Base-by-base conservation (phyloP, 2,888 invertebrate genomes). In the Tachystola acroxantha region DNA sequence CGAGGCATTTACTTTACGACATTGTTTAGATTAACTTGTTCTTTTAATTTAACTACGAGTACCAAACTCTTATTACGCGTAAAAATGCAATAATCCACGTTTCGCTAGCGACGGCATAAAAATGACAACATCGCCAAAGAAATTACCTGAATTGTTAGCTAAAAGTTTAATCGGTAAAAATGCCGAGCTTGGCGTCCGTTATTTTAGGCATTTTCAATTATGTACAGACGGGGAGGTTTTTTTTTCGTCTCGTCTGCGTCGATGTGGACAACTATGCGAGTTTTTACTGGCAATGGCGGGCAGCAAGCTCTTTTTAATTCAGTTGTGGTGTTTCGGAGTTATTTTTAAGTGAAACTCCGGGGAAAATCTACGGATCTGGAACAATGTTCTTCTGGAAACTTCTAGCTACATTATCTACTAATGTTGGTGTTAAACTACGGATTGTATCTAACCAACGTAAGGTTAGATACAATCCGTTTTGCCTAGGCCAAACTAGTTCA, bases 151-250 rank as follows among this genome's bases (percentile, higher is more conserved):
- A 71, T 72, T 67, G 66, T 69, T 65, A 54, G 49, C 62, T 52
- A 46, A 61, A 64, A 71, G 62, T 70, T 69, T 56, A 48, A 56
- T 61, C 41, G 55, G 43, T 46, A 49, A 64, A 65, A 68, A 57
- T 68, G 57, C 56, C 44, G 35, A 34, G 38, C 50, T 40, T 44
- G 40, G 36, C 46, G 41, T 51, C 41, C 44, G 77, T 67, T 72
- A 81, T 81, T 79, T 79, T 77, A 77, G 78, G 76, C 70, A 82
- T 82, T 81, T 80, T 73, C 75, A 82, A 80, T 82, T 78, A 80
- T 67, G 64, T 64, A 59, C 47, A 42, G 53, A 46, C 48, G 37
- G 6, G 14, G 37, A 5, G 13, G 34, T 39, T 37, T n/a, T 34
- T 62, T 64, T 62, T 53, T 46, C 39, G 43, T 41, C 35, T 31